These are phyloP conservation scores for Gadopsis marmoratus DNA, from an alignment of 2,797 vertebrate species.

Conservation along the genomic window DNA sequence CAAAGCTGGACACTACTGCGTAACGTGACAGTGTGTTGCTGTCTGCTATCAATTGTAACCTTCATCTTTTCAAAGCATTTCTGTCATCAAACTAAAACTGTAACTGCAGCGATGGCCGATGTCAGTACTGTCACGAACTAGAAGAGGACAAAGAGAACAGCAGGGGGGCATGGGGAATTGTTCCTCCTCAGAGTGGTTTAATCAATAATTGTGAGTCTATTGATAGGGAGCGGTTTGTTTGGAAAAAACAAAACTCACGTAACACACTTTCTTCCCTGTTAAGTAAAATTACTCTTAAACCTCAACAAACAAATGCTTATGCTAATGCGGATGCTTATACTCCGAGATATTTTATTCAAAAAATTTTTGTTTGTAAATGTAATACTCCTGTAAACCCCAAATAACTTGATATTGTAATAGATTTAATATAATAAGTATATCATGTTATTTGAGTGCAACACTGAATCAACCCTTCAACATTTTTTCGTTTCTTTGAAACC, in stretches of 20 bases:
- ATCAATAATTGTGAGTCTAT: constrained; percentile 56
- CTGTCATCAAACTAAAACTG: neutral
- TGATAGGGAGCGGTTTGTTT: constrained; percentile 15
- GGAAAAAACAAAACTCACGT: constrained; percentile 2
- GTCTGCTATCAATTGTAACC: neutral
- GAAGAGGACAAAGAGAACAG: constrained; percentile 47
- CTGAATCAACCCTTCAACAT: neutral
- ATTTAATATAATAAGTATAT: too few species aligned
- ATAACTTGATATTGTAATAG: neutral
- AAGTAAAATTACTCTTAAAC: neutral
- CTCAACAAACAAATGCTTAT: neutral
- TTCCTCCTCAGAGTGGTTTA: constrained; percentile 54
- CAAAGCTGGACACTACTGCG: neutral
- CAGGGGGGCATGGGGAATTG: constrained; percentile 48
- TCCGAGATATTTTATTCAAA: neutral
- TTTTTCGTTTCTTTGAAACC: neutral
- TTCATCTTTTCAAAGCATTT: neutral
- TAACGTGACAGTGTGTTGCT: neutral
- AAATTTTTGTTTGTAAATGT: neutral
- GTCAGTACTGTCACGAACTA: constrained; percentile 37
- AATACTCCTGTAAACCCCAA: neutral
- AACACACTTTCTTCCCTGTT: neutral
- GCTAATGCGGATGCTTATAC: neutral
- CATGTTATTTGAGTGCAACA: too few species aligned
- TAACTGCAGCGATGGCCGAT: constrained; percentile 23